Conservation (phyloP, 2,797 vertebrate genomes). For the Paramormyrops hopkinsi region DNA sequence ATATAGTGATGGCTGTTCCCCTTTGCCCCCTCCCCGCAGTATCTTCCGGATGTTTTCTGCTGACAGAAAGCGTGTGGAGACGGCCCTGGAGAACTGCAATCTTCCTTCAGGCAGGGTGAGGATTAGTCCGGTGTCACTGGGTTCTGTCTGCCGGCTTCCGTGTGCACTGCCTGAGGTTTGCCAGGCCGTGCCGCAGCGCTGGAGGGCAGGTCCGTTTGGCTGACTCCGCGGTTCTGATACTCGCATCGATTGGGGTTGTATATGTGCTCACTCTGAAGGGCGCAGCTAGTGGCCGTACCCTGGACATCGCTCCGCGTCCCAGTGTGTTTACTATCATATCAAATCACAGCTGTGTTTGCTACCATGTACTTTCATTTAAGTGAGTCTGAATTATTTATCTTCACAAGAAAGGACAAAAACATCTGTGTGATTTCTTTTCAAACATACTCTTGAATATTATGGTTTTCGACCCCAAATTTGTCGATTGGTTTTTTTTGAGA, state of each 20-base stretch:
- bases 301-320: background rate
- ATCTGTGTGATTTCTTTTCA: background rate
- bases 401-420: background rate
- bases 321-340: background rate
- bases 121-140: background rate
- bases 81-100: constrained; percentile 84
- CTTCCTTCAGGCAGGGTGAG: constrained; percentile 92
- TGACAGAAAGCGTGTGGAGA: constrained; percentile 92
- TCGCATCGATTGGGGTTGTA: background rate
- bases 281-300: background rate
- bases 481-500: background rate
- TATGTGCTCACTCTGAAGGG: background rate
- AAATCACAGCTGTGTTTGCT: background rate
- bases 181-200: background rate
- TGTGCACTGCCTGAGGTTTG: background rate
- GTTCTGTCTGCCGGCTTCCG: background rate
- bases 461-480: background rate
- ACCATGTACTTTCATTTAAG: background rate
- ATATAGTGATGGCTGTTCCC: background rate
- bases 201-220: background rate
- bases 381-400: background rate
- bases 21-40: constrained; percentile 54
- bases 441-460: background rate
- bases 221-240: background rate
- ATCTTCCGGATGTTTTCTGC: constrained; percentile 88